Conservation (phyloP, 2,113 vertebrate genomes). For the Oreotragus oreotragus region DNA sequence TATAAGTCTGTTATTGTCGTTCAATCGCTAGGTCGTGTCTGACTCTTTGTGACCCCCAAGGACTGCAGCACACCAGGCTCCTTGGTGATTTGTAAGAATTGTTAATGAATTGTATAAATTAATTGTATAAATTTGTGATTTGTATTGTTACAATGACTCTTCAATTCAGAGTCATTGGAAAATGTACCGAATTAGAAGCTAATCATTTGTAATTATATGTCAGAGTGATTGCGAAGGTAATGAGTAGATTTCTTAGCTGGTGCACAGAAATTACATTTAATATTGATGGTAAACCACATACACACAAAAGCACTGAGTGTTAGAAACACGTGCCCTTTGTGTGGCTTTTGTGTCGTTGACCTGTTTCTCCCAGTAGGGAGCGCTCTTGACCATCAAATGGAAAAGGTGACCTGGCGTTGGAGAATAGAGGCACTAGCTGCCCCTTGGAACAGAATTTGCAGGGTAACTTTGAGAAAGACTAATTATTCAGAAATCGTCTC, state of each 20-base stretch:
- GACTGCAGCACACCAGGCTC: neutral
- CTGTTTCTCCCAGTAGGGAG: slow-evolving; percentile 64
- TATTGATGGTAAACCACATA: neutral
- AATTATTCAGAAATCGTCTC: neutral
- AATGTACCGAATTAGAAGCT: neutral
- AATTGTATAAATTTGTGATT: neutral
- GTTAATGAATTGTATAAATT: neutral
- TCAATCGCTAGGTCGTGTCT: neutral
- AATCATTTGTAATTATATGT: neutral
- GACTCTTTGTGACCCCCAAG: neutral
- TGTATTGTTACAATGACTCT: neutral
- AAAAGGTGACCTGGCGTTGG: fast-evolving
- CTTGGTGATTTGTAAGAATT: neutral
- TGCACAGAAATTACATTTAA: too few relatives aligned
- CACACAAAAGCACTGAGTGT: neutral
- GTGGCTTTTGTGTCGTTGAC: neutral
- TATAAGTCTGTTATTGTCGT: neutral
- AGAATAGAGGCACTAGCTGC: fast-evolving
- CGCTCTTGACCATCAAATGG: slow-evolving; percentile 37
- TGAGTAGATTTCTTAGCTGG: neutral
- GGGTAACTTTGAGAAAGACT: neutral
- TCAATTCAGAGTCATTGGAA: neutral
- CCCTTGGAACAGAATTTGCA: neutral
- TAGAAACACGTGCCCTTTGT: neutral
- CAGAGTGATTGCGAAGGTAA: neutral